Conservation (phyloP, 2,888 invertebrate species). For the Brachypalpus laphriformis region DNA sequence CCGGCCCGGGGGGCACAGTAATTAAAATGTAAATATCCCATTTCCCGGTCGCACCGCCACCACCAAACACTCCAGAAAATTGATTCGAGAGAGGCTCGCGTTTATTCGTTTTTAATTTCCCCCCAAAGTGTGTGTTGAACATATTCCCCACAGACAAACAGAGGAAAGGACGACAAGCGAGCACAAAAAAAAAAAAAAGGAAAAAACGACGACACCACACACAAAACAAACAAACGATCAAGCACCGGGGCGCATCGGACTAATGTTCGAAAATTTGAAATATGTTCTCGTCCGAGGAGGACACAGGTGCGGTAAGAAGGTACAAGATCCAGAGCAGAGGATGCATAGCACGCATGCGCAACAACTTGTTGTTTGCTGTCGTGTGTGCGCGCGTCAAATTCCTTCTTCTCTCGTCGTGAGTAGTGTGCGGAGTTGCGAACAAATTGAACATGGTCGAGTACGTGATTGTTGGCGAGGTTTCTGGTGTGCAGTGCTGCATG, state of each 20-base stretch:
- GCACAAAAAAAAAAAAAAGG: conserved; percentile 1
- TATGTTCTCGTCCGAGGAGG: conserved; percentile 11
- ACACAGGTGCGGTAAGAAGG: neutral
- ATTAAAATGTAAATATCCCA: conserved; percentile 73
- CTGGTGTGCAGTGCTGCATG: neutral
- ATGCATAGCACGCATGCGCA: conserved; percentile 35
- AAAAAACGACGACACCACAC: neutral
- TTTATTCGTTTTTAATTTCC: conserved; percentile 69
- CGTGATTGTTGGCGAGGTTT: conserved; percentile 19
- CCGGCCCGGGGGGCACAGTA: conserved; percentile 54
- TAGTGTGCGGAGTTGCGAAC: conserved; percentile 19
- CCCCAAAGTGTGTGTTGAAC: conserved; percentile 57
- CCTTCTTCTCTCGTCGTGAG: neutral
- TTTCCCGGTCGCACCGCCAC: conserved; percentile 47
- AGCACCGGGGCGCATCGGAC: conserved; percentile 9
- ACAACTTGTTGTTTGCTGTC: neutral
- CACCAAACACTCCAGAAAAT: conserved; percentile 49
- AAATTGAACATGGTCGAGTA: conserved; percentile 56
- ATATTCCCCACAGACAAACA: conserved; percentile 15
- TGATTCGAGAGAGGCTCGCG: conserved; percentile 45
- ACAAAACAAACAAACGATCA: conserved; percentile 30
- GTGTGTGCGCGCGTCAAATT: conserved; percentile 43
- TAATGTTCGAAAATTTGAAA: conserved; percentile 59
- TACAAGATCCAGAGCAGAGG: neutral
- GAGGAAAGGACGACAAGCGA: conserved; percentile 21